Evolutionary conservation across 2,888 invertebrate genomes (phyloP).

Genomic region (Hypomecis punctinalis): DNA sequence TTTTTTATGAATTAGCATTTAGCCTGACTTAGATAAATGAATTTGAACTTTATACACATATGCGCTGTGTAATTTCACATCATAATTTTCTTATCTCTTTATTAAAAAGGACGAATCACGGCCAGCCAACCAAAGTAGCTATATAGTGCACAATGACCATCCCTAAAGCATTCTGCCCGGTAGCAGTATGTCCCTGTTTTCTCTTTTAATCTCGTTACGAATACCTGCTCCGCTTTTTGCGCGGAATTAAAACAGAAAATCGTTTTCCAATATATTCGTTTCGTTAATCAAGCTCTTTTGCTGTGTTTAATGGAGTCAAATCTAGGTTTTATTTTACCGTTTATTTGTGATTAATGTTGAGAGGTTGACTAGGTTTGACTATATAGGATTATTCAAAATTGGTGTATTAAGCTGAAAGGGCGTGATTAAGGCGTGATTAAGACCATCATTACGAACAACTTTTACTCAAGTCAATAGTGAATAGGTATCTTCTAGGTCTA

Average conservation of each 20-base stretch:
- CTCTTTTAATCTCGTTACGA: conserved; percentile 39
- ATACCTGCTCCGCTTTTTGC: conserved; percentile 37
- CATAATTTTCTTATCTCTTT: too few relatives aligned
- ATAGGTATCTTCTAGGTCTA: too few relatives aligned
- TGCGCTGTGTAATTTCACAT: too few relatives aligned
- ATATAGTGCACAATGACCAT: conserved; percentile 1
- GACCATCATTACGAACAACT: too few relatives aligned
- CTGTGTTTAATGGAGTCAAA: conserved; percentile 27
- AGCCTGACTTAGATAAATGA: too few relatives aligned
- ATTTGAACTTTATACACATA: too few relatives aligned
- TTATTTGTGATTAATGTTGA: conserved; percentile 19
- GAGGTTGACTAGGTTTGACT: conserved; percentile 14
- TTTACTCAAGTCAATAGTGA: too few relatives aligned
- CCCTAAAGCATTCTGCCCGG: conserved; percentile 10
- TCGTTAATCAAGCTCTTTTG: conserved; percentile 40
- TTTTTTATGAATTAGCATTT: too few relatives aligned
- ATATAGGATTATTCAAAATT: conserved; percentile 7
- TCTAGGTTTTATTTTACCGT: conserved; percentile 5
- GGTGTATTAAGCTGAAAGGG: neutral
- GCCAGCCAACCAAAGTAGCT: neutral
- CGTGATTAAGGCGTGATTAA: neutral
- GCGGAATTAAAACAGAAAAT: conserved; percentile 40
- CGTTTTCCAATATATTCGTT: conserved; percentile 43
- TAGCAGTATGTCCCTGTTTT: conserved; percentile 27
- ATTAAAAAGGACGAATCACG: too few relatives aligned